Percentiles rank a stretch among this genome's conserved stretches.
These are phyloP conservation scores for Ladona fulva DNA, from an alignment of 1,140 invertebrate species.

Conservation along the genomic window DNA sequence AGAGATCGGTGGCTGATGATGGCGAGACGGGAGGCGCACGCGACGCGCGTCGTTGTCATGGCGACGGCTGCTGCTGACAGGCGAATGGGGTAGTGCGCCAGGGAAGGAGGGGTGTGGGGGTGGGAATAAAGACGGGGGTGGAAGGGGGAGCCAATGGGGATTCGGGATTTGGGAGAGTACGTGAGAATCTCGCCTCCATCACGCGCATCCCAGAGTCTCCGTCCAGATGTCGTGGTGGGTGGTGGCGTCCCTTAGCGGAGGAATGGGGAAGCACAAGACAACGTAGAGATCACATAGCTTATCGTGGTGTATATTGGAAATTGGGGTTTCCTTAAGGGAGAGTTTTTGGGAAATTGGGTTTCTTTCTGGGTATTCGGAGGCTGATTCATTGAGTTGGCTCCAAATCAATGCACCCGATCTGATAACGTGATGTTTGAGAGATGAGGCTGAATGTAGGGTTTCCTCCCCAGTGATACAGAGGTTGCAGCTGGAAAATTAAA, in stretches of 20 bases:
- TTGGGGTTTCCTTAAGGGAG: too few species aligned
- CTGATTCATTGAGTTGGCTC: too few species aligned
- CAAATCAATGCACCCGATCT: too few species aligned
- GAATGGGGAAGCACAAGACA: background rate
- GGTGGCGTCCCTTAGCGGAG: background rate
- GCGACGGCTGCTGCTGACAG: background rate
- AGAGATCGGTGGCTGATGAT: background rate
- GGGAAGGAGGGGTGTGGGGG: background rate
- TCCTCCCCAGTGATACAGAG: too few species aligned
- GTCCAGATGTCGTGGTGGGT: background rate
- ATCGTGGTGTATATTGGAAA: too few species aligned
- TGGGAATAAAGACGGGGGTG: background rate
- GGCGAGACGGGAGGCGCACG: background rate
- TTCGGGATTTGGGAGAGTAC: background rate
- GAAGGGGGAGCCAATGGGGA: background rate
- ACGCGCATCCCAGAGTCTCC: background rate
- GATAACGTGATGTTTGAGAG: too few species aligned
- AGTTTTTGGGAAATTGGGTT: too few species aligned
- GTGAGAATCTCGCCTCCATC: background rate
- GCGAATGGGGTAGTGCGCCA: background rate
- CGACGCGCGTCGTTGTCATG: background rate
- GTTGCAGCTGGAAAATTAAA: too few species aligned
- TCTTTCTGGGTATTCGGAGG: too few species aligned
- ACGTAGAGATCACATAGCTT: too few species aligned
- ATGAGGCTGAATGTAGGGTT: too few species aligned